Percentiles rank a stretch among this genome's conserved stretches.
Evolutionary conservation across 1,140 invertebrate species (phyloP).

Genomic region (Leucophenga varia): DNA sequence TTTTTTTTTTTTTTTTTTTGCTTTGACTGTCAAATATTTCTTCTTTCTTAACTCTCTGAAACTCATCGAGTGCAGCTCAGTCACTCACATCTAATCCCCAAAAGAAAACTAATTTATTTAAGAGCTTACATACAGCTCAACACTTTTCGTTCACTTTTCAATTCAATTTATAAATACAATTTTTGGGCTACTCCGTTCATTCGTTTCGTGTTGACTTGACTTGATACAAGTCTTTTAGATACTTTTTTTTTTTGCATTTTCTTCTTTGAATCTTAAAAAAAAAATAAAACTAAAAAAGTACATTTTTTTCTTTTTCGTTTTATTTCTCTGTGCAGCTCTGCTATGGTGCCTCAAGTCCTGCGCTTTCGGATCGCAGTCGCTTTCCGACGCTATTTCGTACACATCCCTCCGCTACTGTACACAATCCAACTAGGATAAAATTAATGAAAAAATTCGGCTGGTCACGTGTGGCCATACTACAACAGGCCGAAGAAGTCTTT

Average conservation of each 20-base stretch:
- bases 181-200: background rate
- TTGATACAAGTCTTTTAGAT: too few relatives aligned
- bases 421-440: conserved; percentile 97
- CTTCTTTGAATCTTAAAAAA: background rate
- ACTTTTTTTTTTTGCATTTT: background rate
- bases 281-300: background rate
- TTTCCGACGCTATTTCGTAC: conserved; percentile 98
- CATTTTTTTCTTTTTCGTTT: background rate
- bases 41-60: conserved; percentile 9
- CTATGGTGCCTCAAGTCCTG: conserved; percentile 97
- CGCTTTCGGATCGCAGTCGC: conserved; percentile 92
- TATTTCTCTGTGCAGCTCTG: conserved; percentile 74
- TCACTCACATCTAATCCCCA: too few relatives aligned
- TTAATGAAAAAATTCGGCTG: conserved; percentile 96
- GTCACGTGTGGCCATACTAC: conserved; percentile 94
- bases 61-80: background rate
- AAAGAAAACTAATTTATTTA: too few relatives aligned
- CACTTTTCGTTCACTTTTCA: too few relatives aligned
- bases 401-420: conserved; percentile 98
- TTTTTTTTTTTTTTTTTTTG: too few relatives aligned
- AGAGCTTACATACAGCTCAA: too few relatives aligned
- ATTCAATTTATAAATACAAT: too few relatives aligned
- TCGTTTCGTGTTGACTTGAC: background rate
- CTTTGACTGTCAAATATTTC: too few relatives aligned
- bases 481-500: conserved; percentile 99